Evolutionary conservation across 2,113 vertebrate genomes (phyloP).

Genomic region (Myrmecobius fasciatus): DNA sequence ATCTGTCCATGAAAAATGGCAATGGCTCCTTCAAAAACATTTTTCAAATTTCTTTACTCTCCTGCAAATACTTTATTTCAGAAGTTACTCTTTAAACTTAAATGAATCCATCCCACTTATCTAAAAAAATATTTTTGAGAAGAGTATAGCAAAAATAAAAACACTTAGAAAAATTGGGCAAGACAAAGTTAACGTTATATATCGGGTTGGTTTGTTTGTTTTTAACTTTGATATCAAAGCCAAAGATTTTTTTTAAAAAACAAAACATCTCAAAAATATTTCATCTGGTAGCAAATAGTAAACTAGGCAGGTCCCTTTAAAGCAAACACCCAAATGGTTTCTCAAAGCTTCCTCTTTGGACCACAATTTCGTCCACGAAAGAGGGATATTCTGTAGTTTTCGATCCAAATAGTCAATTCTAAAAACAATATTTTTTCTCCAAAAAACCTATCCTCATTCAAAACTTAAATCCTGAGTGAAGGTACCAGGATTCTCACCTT

Average conservation of each 20-base stretch:
- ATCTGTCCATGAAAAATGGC: conserved; percentile 1
- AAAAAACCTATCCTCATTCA: background rate
- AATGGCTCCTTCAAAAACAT: conserved; percentile 8
- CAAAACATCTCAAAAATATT: conserved; percentile 2
- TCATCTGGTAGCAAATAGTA: conserved; percentile 20
- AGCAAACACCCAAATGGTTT: conserved; percentile 29
- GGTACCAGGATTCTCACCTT: background rate
- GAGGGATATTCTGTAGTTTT: conserved; percentile 8
- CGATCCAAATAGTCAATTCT: conserved; percentile 14
- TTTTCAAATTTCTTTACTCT: conserved; percentile 31
- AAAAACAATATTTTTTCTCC: conserved; percentile 37
- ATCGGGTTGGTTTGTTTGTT: background rate
- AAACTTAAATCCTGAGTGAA: conserved; percentile 9
- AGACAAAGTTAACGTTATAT: background rate
- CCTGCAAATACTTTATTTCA: conserved; percentile 43
- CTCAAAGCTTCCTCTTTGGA: background rate
- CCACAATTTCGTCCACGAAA: conserved; percentile 22
- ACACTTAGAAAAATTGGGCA: conserved; percentile 26
- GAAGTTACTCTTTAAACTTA: conserved; percentile 6
- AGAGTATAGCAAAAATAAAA: conserved; percentile 16
- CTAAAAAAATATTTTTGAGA: background rate
- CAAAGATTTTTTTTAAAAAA: background rate
- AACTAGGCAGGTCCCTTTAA: background rate
- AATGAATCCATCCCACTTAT: background rate
- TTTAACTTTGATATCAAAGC: background rate